These are phyloP conservation scores for Cheilosia variabilis DNA, from an alignment of 2,888 invertebrate genomes.

Conservation along the genomic window DNA sequence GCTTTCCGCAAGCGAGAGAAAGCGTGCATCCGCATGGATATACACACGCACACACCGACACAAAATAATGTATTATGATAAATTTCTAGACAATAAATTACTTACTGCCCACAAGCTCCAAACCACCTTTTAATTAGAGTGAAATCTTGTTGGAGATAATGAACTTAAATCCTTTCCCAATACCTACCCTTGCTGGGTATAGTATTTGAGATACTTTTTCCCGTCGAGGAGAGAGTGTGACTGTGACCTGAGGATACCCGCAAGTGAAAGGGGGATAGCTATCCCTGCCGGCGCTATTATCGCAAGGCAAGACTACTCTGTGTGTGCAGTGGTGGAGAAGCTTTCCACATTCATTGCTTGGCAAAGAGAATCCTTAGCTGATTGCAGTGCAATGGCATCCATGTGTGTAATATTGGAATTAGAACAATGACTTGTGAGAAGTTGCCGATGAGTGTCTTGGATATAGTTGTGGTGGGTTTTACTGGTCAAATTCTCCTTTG, in stretches of 20 bases:
- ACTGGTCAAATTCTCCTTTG: background rate
- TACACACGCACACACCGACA: conserved; percentile 16
- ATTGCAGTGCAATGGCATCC: background rate
- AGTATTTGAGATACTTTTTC: conserved; percentile 22
- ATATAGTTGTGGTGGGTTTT: background rate
- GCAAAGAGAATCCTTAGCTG: conserved; percentile 11
- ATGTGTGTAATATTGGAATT: conserved; percentile 32
- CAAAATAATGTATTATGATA: conserved; percentile 76
- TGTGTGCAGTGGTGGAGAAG: conserved; percentile 12
- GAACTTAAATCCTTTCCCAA: conserved; percentile 77
- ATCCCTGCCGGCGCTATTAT: conserved; percentile 11
- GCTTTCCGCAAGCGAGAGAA: conserved; percentile 23
- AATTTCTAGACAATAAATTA: conserved; percentile 78
- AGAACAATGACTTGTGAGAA: conserved; percentile 6
- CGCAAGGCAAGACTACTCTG: conserved; percentile 4
- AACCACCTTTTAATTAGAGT: conserved; percentile 78
- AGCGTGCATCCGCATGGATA: conserved; percentile 23
- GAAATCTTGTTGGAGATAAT: conserved; percentile 78
- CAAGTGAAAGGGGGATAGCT: background rate
- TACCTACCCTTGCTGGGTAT: conserved; percentile 12
- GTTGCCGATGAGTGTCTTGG: conserved; percentile 5
- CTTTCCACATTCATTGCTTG: conserved; percentile 4
- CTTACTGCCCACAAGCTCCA: conserved; percentile 78
- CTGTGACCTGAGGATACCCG: background rate
- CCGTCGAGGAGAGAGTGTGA: conserved; percentile 15